Evolutionary conservation across 2,113 vertebrate species (phyloP).

Genomic region (Elachura formosa): DNA sequence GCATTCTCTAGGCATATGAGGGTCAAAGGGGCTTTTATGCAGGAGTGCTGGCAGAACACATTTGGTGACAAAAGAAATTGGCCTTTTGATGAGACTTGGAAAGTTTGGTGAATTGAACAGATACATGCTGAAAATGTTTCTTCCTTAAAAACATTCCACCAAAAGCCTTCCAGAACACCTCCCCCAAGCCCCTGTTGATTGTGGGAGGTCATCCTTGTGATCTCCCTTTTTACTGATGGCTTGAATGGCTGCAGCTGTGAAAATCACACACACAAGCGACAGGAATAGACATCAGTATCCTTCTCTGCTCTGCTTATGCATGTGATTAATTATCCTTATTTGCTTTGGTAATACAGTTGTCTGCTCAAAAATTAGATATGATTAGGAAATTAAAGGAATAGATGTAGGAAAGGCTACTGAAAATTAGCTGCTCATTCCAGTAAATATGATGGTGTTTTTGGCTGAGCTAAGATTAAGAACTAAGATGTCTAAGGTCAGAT

Average conservation of each 20-base stretch:
- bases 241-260: not conserved
- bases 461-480: not conserved
- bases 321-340: not conserved
- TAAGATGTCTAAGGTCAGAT: not conserved
- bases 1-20: not conserved
- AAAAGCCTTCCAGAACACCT: not conserved
- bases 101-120: not conserved
- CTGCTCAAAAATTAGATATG: not conserved
- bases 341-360: not conserved
- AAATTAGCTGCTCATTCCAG: not conserved
- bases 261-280: not conserved
- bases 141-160: not conserved
- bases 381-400: not conserved
- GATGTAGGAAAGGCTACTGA: not conserved
- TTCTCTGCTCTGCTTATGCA: not conserved
- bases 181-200: accelerated
- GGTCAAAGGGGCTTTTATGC: not conserved
- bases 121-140: not conserved
- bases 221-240: not conserved
- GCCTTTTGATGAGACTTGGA: not conserved
- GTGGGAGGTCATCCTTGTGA: not conserved
- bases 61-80: not conserved
- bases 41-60: not conserved
- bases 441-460: not conserved
- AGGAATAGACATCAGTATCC: not conserved